Base-by-base conservation (phyloP, 2,113 vertebrate genomes). In the Uropsilus gracilis region DNA sequence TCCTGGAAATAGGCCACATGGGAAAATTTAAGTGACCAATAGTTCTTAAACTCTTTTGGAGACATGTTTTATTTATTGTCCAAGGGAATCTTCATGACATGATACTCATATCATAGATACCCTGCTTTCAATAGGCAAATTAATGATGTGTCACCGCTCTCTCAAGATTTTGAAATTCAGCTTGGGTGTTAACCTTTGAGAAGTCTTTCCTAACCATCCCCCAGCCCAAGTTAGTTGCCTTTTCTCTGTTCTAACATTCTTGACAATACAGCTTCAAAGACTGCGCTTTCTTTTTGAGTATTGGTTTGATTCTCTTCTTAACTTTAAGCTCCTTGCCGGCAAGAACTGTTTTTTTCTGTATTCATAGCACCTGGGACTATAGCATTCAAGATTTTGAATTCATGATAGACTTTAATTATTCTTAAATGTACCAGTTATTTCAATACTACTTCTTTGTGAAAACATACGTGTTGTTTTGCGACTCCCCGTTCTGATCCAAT, bases 401-500 rank as follows among this genome's bases (percentile, higher is more conserved):
- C 2, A 20, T 91, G 37, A 39, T 63, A 87, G 90, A 30, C 14
- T 32, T 92, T 86, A 86, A 42, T 48, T 87, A 57, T 82, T 73
- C 81, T 89, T 78, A 72, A 95, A 86, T 50, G 18, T 55, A 55
- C 42, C 8, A 20, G 20, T 34, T 71, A 46, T 85, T 94, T 71
- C 82, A 93, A 59, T 55, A 37, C 48, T 18, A 26, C 30, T 37
- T 83, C n/a, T 86, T 9, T 92, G 86, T 81, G 64, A 82, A 63
- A 69, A 83, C 42, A 13, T 89, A 1, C 63, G 5, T 46, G 86
- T 69, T 69, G 28, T 69, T 93, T 81, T 94, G 88, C 76, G 93
- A 87, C 69, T 94, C 95, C 86, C 89, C 94, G 30, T 90, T 94
- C 85, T 63, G 22, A 94, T 93, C 61, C 17, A 59, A 57, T 95